Evolutionary conservation across 2,888 invertebrate species (phyloP), one percentile per base, ranked within the genome.

Genomic region (Thecocarcelia acutangulata): DNA sequence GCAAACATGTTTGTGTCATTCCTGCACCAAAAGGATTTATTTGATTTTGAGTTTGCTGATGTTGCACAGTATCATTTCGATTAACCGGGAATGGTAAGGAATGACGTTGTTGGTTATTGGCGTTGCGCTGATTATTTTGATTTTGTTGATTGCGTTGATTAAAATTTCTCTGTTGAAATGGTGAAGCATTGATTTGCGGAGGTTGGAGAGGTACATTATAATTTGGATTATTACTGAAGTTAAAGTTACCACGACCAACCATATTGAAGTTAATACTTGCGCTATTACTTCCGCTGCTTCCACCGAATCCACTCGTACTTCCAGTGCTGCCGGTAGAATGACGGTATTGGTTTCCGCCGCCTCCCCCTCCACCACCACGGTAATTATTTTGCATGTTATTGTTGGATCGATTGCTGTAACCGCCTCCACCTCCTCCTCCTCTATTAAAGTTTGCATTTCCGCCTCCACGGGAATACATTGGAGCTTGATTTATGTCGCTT

Each of bases 401-500:
- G 33, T 84, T 85, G 64, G 87, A 87, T 2, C 90, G 89, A 80
- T 87, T 89, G 74, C 87, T 88, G 42, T 88, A 87, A 21, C 84
- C 76, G n/a, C 84, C 84, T 15, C 85, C 83, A 3, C 93, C 91
- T 2, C 92, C 92, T 2, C 92, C 92, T 66, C 93, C 92, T n/a
- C 85, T 85, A 15, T 86, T 85, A 21, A 88, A 88, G 59, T 87
- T 90, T 0, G 87, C 86, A 40, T 87, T 87, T 21, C 87, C 85
- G 0, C 93, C 92, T 1, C 92, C 92, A 8, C 93, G 93, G 21
- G 94, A 93, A 87, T 94, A 94, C 87, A 94, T 92, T 0, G 95
- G 95, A 13, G 92, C 93, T 87, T 93, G 87, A 2, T 86, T 88
- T n/a, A 90, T 73, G 5, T 80, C 66, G 17, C 46, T 52, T 42